phyloP scores from a whole-genome alignment of 2,888 invertebrate genomes.

The Scaptomyza cyrtandrae region DNA sequence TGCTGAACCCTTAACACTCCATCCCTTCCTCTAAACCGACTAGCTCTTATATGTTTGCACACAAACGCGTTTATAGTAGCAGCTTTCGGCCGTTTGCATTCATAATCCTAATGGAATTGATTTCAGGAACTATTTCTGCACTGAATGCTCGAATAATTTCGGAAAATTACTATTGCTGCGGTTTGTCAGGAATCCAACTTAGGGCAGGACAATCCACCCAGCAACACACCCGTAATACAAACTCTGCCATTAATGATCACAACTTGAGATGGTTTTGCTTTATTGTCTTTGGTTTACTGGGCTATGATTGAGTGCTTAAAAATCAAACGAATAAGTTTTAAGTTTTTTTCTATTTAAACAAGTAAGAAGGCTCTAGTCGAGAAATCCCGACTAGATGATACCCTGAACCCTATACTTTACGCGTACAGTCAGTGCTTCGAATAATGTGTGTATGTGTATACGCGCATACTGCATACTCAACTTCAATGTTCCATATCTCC shows the following conservation, averaged over 20 bases:
- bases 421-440: no score
- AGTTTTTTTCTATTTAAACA: no score
- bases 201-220: constrained; percentile 17
- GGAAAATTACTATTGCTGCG: constrained; percentile 64
- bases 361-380: no score
- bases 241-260: constrained; percentile 13
- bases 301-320: no score
- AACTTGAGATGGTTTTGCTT: neutral
- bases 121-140: constrained; percentile 57
- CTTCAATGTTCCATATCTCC: no score
- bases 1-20: neutral
- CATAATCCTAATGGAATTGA: constrained; percentile 81
- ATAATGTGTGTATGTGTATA: no score
- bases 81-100: constrained; percentile 74
- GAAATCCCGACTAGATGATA: no score
- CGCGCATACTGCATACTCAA: no score
- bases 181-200: constrained; percentile 51
- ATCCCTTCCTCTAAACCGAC: constrained; percentile 12
- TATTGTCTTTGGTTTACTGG: no score
- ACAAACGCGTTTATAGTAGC: constrained; percentile 77
- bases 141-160: constrained; percentile 60
- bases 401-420: no score
- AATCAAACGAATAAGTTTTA: no score
- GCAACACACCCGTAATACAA: constrained; percentile 2
- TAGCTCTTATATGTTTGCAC: constrained; percentile 72